Evolutionary conservation across 2,797 vertebrate genomes (phyloP).

Genomic region (Melanogrammus aeglefinus): DNA sequence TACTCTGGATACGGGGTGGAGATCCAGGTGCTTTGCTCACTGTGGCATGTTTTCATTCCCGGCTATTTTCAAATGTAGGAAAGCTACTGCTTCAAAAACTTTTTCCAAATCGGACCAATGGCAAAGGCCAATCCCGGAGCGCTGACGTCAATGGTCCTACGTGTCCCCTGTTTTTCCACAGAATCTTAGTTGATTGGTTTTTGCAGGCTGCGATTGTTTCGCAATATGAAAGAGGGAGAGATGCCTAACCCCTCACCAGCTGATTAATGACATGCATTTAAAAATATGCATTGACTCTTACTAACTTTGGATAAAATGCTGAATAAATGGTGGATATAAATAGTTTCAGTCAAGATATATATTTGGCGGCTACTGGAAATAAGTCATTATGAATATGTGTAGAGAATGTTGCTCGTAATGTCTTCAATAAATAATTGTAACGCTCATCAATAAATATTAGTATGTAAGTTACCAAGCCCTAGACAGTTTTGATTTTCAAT

Average conservation of each 20-base stretch:
- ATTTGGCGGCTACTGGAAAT: neutral
- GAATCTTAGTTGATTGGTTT: no score
- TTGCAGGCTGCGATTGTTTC: no score
- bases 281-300: no score
- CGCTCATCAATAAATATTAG: no score
- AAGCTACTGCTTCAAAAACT: neutral
- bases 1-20: slow-evolving; percentile 90
- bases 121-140: no score
- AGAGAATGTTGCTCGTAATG: neutral
- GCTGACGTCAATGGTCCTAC: no score
- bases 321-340: neutral
- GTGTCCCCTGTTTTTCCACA: no score
- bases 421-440: neutral
- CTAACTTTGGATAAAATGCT: neutral
- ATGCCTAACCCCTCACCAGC: neutral
- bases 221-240: no score
- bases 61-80: neutral
- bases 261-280: no score
- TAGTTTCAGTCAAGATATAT: neutral
- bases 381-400: neutral
- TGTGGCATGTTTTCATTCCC: neutral
- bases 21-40: slow-evolving; percentile 76
- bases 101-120: neutral
- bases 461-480: neutral
- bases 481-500: neutral